Evolutionary conservation across 2,113 vertebrate genomes (phyloP), one percentile per base, ranked within the genome.

Genomic region (Gobiocypris rarus): DNA sequence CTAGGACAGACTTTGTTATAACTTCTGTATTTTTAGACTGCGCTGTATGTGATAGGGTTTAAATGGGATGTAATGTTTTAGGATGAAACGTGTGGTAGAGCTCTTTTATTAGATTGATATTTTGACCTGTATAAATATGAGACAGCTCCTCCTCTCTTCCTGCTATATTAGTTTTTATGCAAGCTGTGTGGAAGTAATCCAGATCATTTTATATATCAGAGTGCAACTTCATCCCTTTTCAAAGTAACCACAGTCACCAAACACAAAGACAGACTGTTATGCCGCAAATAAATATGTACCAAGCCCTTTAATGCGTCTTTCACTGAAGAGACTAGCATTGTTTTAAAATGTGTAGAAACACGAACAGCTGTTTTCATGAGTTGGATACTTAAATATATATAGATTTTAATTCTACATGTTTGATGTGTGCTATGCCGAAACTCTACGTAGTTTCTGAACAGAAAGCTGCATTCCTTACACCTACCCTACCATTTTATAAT

Each of bases 121-220:
- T 74, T 69, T 45, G 17, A 52, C 70, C 80, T 50, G 28, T 63
- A 67, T 80, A 31, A 80, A 58, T 54, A 63, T 74, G 31, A 87
- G 54, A 65, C 75, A 10, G 38, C 77, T 87, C 63, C 71, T 67
- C 78, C 76, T 82, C 73, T 38, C 43, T 65, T 63, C 9, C 61
- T 81, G 71, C 34, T 78, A 78, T 69, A 76, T 75, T 84, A 38
- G 58, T 50, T 81, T 67, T 63, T 65, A 56, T 65, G n/a, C 73
- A 79, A 81, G 84, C 84, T 71, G 76, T 86, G 84, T 81, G 81
- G 58, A 73, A 83, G 61, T 59, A 63, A 86, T 81, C 43, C 76
- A 67, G 52, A 59, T 50, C 58, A 83, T 63, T 87, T 86, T 84
- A 84, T 84, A 50, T 81, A 54, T 70, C 54, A 4, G 50, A 63